These are phyloP conservation scores for Pelochelys cantorii DNA, from an alignment of 2,797 vertebrate genomes.

Conservation along the genomic window DNA sequence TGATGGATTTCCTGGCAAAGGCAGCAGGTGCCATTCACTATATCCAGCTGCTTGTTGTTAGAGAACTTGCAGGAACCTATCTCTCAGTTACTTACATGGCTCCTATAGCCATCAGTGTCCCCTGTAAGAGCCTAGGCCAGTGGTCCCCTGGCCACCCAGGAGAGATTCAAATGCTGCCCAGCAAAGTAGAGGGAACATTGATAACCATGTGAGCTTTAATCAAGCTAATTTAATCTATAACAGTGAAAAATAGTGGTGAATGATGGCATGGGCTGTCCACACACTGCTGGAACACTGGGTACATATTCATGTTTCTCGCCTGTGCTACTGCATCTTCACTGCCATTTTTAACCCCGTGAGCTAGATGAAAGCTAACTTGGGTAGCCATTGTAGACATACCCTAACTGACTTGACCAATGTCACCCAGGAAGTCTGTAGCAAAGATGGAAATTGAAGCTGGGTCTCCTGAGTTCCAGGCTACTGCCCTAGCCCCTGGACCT, in stretches of 20 bases:
- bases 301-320: neutral
- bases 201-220: too few relatives aligned
- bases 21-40: neutral
- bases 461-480: neutral
- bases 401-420: neutral
- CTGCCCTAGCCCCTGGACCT: neutral
- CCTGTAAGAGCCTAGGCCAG: too few relatives aligned
- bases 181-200: too few relatives aligned
- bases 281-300: too few relatives aligned
- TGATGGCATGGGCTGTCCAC: too few relatives aligned
- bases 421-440: neutral
- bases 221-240: neutral
- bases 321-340: too few relatives aligned
- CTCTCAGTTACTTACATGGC: neutral
- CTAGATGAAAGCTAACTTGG: neutral
- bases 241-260: too few relatives aligned
- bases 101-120: too few relatives aligned
- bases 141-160: too few relatives aligned
- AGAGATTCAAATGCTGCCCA: too few relatives aligned
- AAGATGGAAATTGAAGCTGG: neutral
- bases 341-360: neutral
- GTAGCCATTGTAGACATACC: neutral
- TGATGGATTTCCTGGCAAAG: neutral
- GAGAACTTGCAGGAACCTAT: neutral
- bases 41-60: neutral